Base-by-base conservation (phyloP, 2,113 vertebrate species). In the Typhlomys cinereus region DNA sequence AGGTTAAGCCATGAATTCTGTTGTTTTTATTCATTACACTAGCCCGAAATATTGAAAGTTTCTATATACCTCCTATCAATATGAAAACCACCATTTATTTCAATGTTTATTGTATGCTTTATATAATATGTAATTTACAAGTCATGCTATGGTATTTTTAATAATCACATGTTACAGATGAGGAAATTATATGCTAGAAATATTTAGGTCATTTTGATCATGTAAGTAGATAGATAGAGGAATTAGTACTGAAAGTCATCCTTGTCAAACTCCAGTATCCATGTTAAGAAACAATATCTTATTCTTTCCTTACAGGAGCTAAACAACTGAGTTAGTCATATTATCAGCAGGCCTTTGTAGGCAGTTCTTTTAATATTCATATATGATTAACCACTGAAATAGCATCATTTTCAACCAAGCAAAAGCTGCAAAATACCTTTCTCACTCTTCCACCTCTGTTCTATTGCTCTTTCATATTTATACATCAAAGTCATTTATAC, bases 351-450 rank as follows among this genome's bases (percentile, higher is more conserved):
- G 14, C 5, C 17, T 89, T 93, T 80, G 36, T 57, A 54, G 25
- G 34, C 34, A 71, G 25, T 67, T 27, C 50, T 62, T 85, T 36
- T 20, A 70, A 78, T 71, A 61, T 4, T 92, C 50, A 74, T 67
- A 29, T 41, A 73, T 67, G 48, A 85, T 67, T n/a, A 92, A 87
- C 23, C 70, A 46, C 54, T 44, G 69, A 93, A 92, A 85, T 90
- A 81, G 41, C 48, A 81, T 67, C 13, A 48, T 89, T 91, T 91
- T 71, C 23, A 69, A 66, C 11, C 57, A 76, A 86, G 64, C 31
- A 20, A 78, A 89, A 83, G 29, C 61, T 71, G 67, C 25, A 29
- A 81, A 52, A 92, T 64, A 44, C 0, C n/a, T 89, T 89, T 61
- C 12, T 70, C 39, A 70, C 20, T 31, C 18, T 46, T 29, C 6